Percentiles rank a stretch among this genome's conserved stretches.
These are phyloP conservation scores for Leptopterna dolabrata DNA, from an alignment of 2,888 invertebrate species.

Conservation along the genomic window DNA sequence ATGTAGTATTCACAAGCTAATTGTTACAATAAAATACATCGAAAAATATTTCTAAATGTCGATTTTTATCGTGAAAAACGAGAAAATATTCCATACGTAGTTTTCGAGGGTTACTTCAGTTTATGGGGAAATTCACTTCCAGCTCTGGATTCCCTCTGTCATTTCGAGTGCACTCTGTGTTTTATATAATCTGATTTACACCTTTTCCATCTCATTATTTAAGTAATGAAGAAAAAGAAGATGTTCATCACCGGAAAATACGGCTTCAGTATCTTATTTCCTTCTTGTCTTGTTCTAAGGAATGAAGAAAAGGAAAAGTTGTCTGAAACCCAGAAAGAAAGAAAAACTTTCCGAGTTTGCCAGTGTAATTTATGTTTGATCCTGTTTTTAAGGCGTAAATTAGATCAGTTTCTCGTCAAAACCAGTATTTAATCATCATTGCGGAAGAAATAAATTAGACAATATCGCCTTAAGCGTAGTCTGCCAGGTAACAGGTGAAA, in stretches of 20 bases:
- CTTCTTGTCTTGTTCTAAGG: background rate
- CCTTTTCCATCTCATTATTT: too few species aligned
- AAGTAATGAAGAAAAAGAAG: background rate
- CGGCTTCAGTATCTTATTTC: background rate
- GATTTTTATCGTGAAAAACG: too few species aligned
- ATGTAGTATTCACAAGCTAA: too few species aligned
- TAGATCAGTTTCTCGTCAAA: background rate
- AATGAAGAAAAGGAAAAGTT: background rate
- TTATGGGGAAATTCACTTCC: too few species aligned
- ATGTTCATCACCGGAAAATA: background rate
- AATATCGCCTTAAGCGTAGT: background rate
- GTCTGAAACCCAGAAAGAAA: background rate
- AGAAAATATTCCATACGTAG: too few species aligned
- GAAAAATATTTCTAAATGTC: too few species aligned
- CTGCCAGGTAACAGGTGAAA: background rate
- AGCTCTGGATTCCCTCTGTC: too few species aligned
- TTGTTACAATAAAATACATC: too few species aligned
- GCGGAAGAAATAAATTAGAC: background rate
- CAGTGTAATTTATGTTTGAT: constrained; percentile 3
- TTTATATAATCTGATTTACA: too few species aligned
- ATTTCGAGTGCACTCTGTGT: too few species aligned
- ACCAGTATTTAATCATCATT: background rate
- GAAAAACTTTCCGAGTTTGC: background rate
- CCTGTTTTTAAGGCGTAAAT: background rate
- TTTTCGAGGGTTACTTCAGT: too few species aligned